Evolutionary conservation across 2,888 invertebrate genomes (phyloP), one percentile per base, ranked within the genome.

Genomic region (Timema podura): DNA sequence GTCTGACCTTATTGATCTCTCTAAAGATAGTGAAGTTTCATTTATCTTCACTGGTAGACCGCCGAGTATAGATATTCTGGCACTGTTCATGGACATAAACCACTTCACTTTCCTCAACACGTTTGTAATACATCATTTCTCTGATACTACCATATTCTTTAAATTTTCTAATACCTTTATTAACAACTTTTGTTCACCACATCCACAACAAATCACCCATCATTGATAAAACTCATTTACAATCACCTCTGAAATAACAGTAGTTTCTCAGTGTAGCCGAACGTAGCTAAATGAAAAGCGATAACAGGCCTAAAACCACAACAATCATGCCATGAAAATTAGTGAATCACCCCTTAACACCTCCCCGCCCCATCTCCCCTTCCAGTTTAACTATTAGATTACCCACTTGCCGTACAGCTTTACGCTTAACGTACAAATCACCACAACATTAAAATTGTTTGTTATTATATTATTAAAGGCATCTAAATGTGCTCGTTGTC

Each of bases 91-190:
- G 11, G 6, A 54, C 54, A 10, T 54, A 7, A 6, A 54, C 54
- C 11, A 54, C 54, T 54, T 54, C 54, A 54, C 54, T 54, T 54
- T 54, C 11, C 54, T 10, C 10, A 54, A 10, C 54, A 54, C 54
- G 54, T 54, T 54, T 54, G 54, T 16, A 54, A 54, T 15, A 13
- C 13, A 15, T 5, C 13, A 6, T 54, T 54, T 54, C 54, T 54
- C 11, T 54, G 54, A 54, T 54, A 10, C 54, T 54, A 54, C 54
- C 16, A 54, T 54, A 54, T 54, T 54, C 54, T 54, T 7, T 7
- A 54, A 54, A 7, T 54, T 54, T 54, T 54, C 16, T 16, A 54
- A 54, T 10, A 54, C 54, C 10, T 10, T 6, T 10, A 10, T 6
- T 54, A 54, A 54, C 54, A 6, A 54, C 54, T 54, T 10, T 54